These are phyloP conservation scores for Varecia variegata DNA, from an alignment of 2,797 vertebrate genomes.

Conservation along the genomic window DNA sequence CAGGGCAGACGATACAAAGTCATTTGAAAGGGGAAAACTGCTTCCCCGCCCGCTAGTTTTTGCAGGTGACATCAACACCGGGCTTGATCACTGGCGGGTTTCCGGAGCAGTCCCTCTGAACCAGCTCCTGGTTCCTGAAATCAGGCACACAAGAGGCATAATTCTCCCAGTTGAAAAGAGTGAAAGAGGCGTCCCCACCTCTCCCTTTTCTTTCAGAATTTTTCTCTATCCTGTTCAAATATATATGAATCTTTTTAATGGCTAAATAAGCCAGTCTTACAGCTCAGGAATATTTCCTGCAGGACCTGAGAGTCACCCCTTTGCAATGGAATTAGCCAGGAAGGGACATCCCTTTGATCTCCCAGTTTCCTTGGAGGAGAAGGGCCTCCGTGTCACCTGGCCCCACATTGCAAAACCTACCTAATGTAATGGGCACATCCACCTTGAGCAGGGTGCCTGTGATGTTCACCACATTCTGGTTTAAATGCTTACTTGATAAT, in stretches of 20 bases:
- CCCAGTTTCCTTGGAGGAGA: not conserved
- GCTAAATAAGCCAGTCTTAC: not conserved
- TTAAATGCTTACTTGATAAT: not conserved
- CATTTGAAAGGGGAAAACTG: not conserved
- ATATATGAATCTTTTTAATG: not conserved
- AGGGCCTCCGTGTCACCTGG: not conserved
- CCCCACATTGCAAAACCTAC: not conserved
- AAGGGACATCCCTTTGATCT: not conserved
- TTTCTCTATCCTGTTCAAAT: not conserved
- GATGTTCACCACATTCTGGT: not conserved
- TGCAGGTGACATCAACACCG: not conserved
- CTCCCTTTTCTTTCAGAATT: not conserved
- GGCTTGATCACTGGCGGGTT: no score
- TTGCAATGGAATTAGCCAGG: not conserved
- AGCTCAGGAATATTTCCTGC: not conserved
- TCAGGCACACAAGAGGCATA: not conserved
- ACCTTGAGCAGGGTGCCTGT: not conserved
- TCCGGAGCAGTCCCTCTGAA: not conserved
- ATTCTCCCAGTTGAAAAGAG: not conserved
- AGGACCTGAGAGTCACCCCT: not conserved
- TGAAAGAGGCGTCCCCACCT: accelerated
- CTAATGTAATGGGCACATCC: not conserved
- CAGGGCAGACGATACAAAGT: not conserved
- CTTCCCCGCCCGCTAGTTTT: not conserved
- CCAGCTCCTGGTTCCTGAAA: not conserved